Conservation (phyloP, 2,797 vertebrate species). For the Lithobates sylvaticus region DNA sequence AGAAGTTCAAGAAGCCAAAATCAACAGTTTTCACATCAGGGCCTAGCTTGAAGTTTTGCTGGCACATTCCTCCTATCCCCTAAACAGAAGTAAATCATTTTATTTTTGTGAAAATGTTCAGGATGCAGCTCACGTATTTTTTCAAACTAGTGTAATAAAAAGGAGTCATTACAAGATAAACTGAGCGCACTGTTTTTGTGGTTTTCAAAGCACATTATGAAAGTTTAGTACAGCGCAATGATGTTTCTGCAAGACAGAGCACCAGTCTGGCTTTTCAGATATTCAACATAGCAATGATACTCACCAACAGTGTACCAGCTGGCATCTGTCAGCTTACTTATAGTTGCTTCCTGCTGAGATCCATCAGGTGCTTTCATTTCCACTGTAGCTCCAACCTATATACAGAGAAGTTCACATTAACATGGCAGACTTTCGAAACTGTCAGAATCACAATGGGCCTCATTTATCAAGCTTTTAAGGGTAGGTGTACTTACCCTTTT, state of each 20-base stretch:
- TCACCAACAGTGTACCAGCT: conserved; percentile 97
- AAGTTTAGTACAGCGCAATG: neutral
- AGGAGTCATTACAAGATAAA: too few species aligned
- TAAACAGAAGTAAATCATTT: too few species aligned
- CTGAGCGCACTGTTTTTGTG: too few species aligned
- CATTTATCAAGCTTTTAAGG: neutral
- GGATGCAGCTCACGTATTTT: too few species aligned
- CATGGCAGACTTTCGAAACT: neutral
- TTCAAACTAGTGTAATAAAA: too few species aligned
- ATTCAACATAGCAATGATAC: conserved; percentile 59
- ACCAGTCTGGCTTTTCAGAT: neutral
- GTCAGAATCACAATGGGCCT: too few species aligned
- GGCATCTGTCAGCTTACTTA: conserved; percentile 93
- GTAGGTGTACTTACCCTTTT: too few species aligned
- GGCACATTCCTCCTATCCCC: too few species aligned
- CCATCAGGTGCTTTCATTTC: conserved; percentile 92
- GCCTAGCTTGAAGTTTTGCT: too few species aligned
- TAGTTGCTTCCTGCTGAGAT: conserved; percentile 86
- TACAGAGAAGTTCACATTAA: conserved; percentile 13
- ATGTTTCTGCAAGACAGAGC: neutral
- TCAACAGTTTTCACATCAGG: too few species aligned
- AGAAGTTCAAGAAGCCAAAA: too few species aligned
- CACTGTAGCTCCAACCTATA: conserved; percentile 91
- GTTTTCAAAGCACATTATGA: neutral
- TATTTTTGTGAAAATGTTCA: too few species aligned